These are phyloP conservation scores for Cerastis leucographa DNA, from an alignment of 2,888 invertebrate species.

Conservation along the genomic window DNA sequence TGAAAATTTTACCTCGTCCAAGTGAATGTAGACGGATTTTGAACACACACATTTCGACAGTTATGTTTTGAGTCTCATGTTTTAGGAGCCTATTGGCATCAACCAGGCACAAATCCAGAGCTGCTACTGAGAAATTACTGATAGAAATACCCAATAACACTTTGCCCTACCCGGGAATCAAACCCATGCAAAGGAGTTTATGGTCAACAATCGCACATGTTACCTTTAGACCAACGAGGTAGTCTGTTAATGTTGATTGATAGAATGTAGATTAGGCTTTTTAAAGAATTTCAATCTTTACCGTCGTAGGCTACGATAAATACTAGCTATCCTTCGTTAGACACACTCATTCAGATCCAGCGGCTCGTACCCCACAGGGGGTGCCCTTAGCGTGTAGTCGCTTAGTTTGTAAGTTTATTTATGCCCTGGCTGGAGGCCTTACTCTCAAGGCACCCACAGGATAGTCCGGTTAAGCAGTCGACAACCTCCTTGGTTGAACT, in stretches of 20 bases:
- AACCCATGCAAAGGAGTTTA: background rate
- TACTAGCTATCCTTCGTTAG: background rate
- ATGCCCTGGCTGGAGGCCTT: too few relatives aligned
- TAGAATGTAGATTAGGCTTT: background rate
- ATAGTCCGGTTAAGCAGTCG: too few relatives aligned
- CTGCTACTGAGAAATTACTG: background rate
- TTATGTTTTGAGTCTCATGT: too few relatives aligned
- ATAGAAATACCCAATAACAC: background rate
- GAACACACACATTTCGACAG: background rate
- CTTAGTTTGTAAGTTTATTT: too few relatives aligned
- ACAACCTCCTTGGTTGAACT: too few relatives aligned
- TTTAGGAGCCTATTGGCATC: too few relatives aligned
- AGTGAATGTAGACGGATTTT: background rate
- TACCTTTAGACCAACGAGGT: background rate
- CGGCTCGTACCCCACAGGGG: too few relatives aligned
- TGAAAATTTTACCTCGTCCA: background rate
- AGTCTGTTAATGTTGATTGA: background rate
- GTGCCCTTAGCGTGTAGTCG: too few relatives aligned
- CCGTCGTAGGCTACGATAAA: background rate
- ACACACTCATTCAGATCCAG: too few relatives aligned
- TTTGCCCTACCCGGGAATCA: background rate
- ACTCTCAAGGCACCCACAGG: too few relatives aligned
- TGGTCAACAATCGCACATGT: background rate
- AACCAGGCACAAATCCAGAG: background rate
- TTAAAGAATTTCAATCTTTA: background rate